phyloP scores from a whole-genome alignment of 2,113 vertebrate genomes.

The Paracanthobrama guichenoti region DNA sequence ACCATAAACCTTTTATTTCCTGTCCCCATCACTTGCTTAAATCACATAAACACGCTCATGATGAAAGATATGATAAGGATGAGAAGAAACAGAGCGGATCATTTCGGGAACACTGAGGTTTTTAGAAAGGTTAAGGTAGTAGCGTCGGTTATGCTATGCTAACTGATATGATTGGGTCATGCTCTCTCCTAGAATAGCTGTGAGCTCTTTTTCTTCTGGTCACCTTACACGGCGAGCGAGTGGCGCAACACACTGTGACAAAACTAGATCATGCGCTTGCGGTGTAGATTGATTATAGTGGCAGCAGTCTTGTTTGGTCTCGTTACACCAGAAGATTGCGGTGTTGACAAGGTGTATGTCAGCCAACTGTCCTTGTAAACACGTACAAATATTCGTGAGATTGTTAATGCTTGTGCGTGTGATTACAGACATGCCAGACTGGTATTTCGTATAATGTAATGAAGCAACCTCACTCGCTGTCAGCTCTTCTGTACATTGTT shows the following conservation, averaged over 20 bases:
- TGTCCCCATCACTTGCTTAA: slow-evolving; percentile 6
- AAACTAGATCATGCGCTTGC: not conserved
- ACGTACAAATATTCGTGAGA: not conserved
- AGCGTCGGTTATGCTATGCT: not conserved
- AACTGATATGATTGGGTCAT: not conserved
- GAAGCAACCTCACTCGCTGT: slow-evolving; percentile 14
- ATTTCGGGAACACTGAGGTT: not conserved
- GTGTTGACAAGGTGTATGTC: not conserved
- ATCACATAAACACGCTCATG: not conserved
- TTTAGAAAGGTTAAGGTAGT: slow-evolving; percentile 1
- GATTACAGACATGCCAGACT: slow-evolving; percentile 3
- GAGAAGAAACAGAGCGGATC: not conserved
- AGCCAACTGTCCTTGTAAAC: not conserved
- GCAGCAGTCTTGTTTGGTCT: not conserved
- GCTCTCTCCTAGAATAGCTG: slow-evolving; percentile 9
- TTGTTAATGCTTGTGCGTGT: not conserved
- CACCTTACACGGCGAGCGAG: not conserved
- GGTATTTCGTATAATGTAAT: not conserved
- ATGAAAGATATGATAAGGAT: slow-evolving; percentile 25
- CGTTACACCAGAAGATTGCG: not conserved
- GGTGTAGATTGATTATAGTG: not conserved
- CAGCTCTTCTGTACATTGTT: not conserved
- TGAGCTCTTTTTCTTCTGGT: not conserved
- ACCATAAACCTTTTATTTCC: slow-evolving; percentile 37
- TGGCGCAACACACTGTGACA: not conserved